Evolutionary conservation across 2,797 vertebrate genomes (phyloP), one percentile per base, ranked within the genome.

Genomic region (Intellagama lesueurii): DNA sequence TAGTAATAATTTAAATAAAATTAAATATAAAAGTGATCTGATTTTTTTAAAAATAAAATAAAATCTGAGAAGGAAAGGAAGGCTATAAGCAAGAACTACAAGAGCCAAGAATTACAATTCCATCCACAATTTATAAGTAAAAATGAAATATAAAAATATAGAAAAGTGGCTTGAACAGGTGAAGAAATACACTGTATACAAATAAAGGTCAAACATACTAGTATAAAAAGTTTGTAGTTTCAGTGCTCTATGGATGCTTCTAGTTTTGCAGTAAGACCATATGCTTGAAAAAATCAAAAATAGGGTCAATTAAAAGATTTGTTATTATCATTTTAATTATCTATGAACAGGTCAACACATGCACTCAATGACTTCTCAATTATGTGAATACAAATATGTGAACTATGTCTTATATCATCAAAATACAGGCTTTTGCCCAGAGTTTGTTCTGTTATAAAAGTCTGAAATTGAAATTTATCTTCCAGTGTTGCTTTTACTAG

Each of bases 1-100:
- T 91, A 88, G 5, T 82, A 1, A 60, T 35, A 87, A 68, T 90
- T 68, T 81, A 56, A 85, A 89, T 32, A 2, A 87, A 87, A 56
- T 70, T 11, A 56, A 73, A 64, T 80, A 35, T 16, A 83, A 77
- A 89, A 81, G 40, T 60, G 8, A 19, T 30, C 47, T 86, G 44
- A 76, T 68, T 76, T 89, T 81, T 75, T 32, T 47, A 28, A 84
- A 81, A 80, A 30, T 6, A 52, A 56, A 56, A 56, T 56, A 81
- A 44, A 86, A 89, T 28, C 30, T 56, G 40, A 75, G 32, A 76
- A 82, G 47, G n/a, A 49, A 75, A 83, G 26, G 72, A 35, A 26
- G 4, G 75, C 30, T 64, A 1, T 81, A 80, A 85, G 30, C 17
- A 85, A 32, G 78, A 81, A 22, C 3, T 22, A 81, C n/a, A 35